phyloP scores from a whole-genome alignment of 37 sponge, comb jelly and placozoan genomes.

The Cladorhizidae sp. region DNA sequence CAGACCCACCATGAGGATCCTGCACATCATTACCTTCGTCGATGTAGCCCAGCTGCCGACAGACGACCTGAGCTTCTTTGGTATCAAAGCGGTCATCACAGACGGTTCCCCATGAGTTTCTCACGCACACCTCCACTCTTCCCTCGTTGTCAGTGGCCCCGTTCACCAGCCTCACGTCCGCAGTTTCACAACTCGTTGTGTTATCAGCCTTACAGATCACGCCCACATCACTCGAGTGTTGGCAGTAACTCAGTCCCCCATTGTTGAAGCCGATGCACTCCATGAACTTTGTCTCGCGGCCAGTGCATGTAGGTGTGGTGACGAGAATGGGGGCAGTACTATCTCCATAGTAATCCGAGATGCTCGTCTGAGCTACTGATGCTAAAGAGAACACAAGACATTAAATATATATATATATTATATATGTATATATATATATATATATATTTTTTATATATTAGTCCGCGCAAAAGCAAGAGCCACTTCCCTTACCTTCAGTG shows the following conservation, averaged over 20 bases:
- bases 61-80: constrained; percentile 31
- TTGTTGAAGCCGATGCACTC: constrained; percentile 12
- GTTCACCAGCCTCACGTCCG: constrained; percentile 11
- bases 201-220: constrained; percentile 37
- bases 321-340: constrained; percentile 33
- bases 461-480: too few species aligned
- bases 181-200: not conserved
- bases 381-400: not conserved
- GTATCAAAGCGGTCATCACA: constrained; percentile 56
- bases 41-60: constrained; percentile 38
- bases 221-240: constrained; percentile 47
- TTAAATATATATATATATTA: not conserved
- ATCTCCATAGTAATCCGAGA: not conserved
- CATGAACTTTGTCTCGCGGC: constrained; percentile 29
- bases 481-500: not conserved
- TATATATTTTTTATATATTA: too few species aligned
- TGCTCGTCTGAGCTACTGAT: not conserved
- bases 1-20: not conserved
- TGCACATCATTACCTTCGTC: too few species aligned
- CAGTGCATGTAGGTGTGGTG: constrained; percentile 30
- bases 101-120: constrained; percentile 52
- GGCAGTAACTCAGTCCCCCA: not conserved
- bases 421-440: too few species aligned
- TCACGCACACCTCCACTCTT: constrained; percentile 34
- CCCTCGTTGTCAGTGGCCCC: constrained; percentile 21